Evolutionary conservation across 2,113 vertebrate genomes (phyloP).

Genomic region (Phrynosoma blainvillii): DNA sequence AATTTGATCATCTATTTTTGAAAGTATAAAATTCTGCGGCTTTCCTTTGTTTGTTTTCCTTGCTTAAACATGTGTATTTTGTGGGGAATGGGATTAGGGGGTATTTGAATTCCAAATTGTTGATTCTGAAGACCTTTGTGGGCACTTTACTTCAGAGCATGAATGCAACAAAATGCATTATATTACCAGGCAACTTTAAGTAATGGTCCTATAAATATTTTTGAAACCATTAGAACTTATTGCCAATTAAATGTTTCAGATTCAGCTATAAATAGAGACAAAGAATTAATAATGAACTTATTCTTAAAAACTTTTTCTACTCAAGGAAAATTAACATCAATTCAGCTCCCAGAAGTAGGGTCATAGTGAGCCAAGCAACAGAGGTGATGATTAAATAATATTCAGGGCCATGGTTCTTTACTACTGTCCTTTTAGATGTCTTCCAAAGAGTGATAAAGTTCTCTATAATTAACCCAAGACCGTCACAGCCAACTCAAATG

Average conservation of each 20-base stretch:
- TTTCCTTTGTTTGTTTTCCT: too few relatives aligned
- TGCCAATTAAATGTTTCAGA: background rate
- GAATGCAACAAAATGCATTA: background rate
- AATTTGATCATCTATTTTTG: too few relatives aligned
- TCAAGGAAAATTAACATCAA: background rate
- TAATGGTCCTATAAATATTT: background rate
- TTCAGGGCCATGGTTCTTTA: background rate
- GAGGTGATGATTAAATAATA: background rate
- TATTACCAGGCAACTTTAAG: background rate
- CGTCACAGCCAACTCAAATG: background rate
- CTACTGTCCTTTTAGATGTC: background rate
- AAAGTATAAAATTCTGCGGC: too few relatives aligned
- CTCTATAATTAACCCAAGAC: background rate
- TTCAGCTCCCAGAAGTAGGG: background rate
- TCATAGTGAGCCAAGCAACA: background rate
- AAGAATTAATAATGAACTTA: constrained; percentile 13
- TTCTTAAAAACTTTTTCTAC: background rate
- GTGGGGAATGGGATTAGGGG: too few relatives aligned
- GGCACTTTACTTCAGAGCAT: background rate
- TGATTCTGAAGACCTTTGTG: background rate
- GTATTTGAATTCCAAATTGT: too few relatives aligned
- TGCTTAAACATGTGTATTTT: too few relatives aligned
- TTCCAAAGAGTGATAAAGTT: background rate
- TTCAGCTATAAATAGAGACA: background rate
- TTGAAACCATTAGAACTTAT: background rate